Base-by-base conservation (phyloP, 2,888 invertebrate genomes). In the Arge pagana region DNA sequence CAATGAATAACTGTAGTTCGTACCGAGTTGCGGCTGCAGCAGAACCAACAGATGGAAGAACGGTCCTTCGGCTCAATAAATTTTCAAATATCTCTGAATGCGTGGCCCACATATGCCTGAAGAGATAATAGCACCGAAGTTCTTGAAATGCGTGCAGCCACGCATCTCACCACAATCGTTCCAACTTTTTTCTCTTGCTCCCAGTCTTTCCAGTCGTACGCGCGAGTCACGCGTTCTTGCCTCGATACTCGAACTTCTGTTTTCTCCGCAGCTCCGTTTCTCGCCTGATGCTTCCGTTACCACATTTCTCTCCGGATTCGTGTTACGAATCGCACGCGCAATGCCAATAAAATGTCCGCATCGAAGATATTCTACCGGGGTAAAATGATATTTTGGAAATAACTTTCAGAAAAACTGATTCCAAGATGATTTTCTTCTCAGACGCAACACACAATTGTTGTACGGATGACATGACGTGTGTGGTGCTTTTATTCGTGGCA, bases 121-220 rank as follows among this genome's bases (percentile, higher is more conserved):
- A 66, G 66, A 63, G 65, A 71, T 73, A 73, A 73, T 73, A 69
- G 68, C 67, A 66, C 36, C 50, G 59, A 52, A 51, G 33, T 18
- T 33, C 21, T 35, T 45, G 23, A 55, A 61, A 64, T 63, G 61
- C 59, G 56, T 62, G 62, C 57, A 58, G 35, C 45, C 48, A 48
- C 40, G 26, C 48, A 52, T 52, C 49, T 48, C 40, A 16, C 18
- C 21, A 24, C 37, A 41, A 52, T 40, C 42, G 51, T 59, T 59
- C 55, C 57, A 52, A 54, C 55, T 53, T 57, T 58, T 11, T 33
- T 49, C 48, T 31, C 24, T 18, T 13, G 8, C 48, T 35, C 4
- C 10, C n/a, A n/a, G n/a, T n/a, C 23, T 11, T 23, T 39, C 21
- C n/a, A 18, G n/a, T 7, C 10, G n/a, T 7, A 40, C 19, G 40